These are phyloP conservation scores for Myiozetetes cayanensis DNA, from an alignment of 2,113 vertebrate genomes.

Conservation along the genomic window DNA sequence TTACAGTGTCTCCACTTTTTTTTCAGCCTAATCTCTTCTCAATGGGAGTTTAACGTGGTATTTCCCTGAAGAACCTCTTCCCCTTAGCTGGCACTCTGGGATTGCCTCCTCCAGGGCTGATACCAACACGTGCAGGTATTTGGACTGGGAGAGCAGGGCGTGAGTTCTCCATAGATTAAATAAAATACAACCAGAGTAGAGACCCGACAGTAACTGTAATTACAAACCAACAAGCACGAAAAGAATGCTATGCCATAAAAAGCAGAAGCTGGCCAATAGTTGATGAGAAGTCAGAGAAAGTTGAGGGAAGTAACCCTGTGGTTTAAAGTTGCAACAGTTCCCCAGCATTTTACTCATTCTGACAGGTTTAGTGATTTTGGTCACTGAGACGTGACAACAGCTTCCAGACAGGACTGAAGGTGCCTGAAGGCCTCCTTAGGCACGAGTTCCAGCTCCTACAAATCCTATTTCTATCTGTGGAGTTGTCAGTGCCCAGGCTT, in stretches of 20 bases:
- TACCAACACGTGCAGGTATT: fast-evolving
- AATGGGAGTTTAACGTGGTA: background rate
- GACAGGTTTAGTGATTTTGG: background rate
- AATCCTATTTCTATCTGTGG: background rate
- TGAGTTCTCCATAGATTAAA: background rate
- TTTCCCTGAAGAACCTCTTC: background rate
- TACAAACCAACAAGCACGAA: background rate
- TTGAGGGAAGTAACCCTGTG: background rate
- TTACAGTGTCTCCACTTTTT: background rate
- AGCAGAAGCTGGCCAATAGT: background rate
- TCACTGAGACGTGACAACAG: background rate
- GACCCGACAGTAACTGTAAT: background rate
- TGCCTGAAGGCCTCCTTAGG: background rate
- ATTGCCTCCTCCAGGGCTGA: background rate
- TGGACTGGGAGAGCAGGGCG: background rate
- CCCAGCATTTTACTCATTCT: background rate
- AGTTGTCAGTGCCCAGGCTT: background rate
- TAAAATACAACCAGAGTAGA: background rate
- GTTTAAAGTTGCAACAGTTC: background rate
- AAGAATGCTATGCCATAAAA: background rate
- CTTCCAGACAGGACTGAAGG: background rate
- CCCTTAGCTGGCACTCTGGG: background rate
- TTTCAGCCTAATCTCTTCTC: background rate
- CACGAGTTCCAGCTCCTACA: background rate
- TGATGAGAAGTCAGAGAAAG: background rate